These are phyloP conservation scores for Chelon labrosus DNA, from an alignment of 2,797 vertebrate genomes.

Conservation along the genomic window DNA sequence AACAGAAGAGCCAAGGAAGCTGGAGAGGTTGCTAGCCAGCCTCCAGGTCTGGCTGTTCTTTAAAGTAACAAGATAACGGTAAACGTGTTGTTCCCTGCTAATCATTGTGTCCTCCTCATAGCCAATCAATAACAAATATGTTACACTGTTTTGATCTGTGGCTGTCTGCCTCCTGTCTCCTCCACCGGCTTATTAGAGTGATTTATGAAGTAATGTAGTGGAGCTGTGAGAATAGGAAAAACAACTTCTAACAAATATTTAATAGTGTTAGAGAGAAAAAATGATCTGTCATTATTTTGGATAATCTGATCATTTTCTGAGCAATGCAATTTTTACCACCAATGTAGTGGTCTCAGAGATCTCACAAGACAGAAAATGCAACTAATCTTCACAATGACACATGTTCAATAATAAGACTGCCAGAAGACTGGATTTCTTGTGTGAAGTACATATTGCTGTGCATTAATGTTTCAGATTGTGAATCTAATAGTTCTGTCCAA, in stretches of 20 bases:
- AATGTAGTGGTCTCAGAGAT: too few species aligned
- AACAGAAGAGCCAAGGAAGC: constrained; percentile 9
- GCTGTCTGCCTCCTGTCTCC: background rate
- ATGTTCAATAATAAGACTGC: background rate
- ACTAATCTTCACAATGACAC: background rate
- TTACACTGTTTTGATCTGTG: background rate
- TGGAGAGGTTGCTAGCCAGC: background rate
- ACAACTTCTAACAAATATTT: background rate
- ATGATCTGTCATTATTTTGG: background rate
- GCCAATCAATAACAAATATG: constrained; percentile 19
- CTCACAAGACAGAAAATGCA: background rate
- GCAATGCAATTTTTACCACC: too few species aligned
- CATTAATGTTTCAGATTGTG: background rate
- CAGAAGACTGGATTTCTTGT: background rate
- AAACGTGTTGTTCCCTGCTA: background rate
- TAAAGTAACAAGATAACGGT: constrained; percentile 2
- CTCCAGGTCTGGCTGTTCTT: constrained; percentile 2
- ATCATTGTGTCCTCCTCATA: background rate
- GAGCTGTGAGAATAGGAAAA: background rate
- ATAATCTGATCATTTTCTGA: too few species aligned
- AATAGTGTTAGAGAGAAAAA: background rate
- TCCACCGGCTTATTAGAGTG: background rate
- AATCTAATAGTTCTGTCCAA: background rate
- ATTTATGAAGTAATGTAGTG: constrained; percentile 1
- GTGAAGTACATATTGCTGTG: background rate